phyloP scores from a whole-genome alignment of 2,113 vertebrate genomes.

The Varanus komodoensis region DNA sequence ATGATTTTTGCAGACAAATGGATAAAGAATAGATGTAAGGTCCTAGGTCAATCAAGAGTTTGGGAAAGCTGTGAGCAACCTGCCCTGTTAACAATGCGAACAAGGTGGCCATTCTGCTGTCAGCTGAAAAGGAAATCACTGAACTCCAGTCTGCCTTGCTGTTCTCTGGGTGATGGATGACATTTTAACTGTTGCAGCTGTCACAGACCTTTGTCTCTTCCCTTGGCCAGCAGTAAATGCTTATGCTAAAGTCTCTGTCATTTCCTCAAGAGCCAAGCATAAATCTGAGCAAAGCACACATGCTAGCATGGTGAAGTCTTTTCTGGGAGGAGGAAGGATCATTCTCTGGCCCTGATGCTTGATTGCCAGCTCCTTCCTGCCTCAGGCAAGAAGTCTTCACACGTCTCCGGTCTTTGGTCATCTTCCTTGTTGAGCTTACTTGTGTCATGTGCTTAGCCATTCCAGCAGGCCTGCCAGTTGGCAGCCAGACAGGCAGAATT shows the following conservation, averaged over 20 bases:
- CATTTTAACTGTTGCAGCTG: conserved; percentile 7
- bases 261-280: neutral
- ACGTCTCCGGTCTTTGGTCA: neutral
- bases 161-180: neutral
- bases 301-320: neutral
- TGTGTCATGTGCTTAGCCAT: neutral
- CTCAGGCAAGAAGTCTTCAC: rapidly evolving
- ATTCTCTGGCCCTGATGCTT: neutral
- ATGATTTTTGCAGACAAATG: neutral
- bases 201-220: neutral
- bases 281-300: conserved; percentile 17
- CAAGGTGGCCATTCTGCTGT: neutral
- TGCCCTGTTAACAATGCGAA: neutral
- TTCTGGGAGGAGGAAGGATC: neutral
- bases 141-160: neutral
- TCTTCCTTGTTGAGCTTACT: neutral
- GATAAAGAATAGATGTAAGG: neutral
- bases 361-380: neutral
- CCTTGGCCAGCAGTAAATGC: neutral
- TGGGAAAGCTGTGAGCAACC: neutral
- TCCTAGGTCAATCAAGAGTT: neutral
- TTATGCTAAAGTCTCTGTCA: neutral
- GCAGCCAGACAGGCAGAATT: neutral
- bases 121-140: neutral
- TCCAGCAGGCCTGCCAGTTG: neutral